Percentiles rank a stretch among this genome's conserved stretches.
Evolutionary conservation across 2,113 vertebrate genomes (phyloP).

Genomic region (Percopsis transmontana): DNA sequence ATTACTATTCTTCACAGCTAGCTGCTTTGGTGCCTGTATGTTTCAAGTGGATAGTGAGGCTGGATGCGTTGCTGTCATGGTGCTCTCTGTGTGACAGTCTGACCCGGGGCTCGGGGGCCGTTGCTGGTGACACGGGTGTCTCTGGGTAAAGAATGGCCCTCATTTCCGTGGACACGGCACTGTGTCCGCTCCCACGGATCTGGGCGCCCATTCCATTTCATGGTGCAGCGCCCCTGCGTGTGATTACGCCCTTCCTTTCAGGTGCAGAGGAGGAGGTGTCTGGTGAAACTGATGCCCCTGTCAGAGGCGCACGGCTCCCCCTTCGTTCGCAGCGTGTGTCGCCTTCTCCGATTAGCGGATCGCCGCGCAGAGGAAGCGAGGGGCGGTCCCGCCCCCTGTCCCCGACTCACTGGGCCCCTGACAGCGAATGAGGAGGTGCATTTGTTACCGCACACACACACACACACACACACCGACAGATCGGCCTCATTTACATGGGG

Average conservation of each 20-base stretch:
- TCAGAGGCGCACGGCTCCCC: constrained; percentile 81
- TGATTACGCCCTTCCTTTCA: constrained; percentile 85
- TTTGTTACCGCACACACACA: constrained; percentile 82
- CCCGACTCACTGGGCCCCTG: constrained; percentile 55
- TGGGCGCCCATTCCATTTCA: constrained; percentile 86
- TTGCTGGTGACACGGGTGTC: constrained; percentile 61
- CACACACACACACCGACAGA: no score
- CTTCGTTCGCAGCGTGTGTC: constrained; percentile 81
- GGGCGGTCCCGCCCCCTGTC: constrained; percentile 46
- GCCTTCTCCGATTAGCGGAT: constrained; percentile 87
- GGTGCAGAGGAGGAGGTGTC: constrained; percentile 89
- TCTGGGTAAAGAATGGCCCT: constrained; percentile 78
- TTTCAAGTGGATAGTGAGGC: constrained; percentile 21
- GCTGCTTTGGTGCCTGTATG: constrained; percentile 4
- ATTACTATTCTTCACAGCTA: constrained; percentile 3
- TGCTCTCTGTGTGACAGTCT: constrained; percentile 22
- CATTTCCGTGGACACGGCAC: constrained; percentile 83
- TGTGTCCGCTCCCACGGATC: constrained; percentile 81
- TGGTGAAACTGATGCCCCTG: constrained; percentile 92
- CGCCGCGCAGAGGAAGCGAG: constrained; percentile 83
- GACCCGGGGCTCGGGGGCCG: constrained; percentile 52
- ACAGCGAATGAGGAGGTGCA: constrained; percentile 83
- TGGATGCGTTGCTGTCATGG: constrained; percentile 19
- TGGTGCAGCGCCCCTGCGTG: constrained; percentile 82
- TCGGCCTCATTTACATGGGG: constrained; percentile 81